Conservation (phyloP, 2,797 vertebrate species). For the Amphiprion clarkii region DNA sequence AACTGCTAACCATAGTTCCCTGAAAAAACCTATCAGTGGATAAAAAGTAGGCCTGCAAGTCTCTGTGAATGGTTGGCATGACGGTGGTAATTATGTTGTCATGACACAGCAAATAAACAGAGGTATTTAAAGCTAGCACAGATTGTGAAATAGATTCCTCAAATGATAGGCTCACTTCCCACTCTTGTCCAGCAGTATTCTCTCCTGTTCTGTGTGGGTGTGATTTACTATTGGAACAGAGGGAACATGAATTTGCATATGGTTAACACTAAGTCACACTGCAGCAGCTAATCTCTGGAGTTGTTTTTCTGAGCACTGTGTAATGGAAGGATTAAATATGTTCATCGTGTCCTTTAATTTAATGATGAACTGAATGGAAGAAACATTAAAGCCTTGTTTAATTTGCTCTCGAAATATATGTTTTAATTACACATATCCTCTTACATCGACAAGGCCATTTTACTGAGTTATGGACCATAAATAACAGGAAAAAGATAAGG, state of each 20-base stretch:
- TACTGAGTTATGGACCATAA: not conserved
- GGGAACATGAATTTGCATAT: slow-evolving; percentile 60
- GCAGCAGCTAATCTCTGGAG: slow-evolving; percentile 27
- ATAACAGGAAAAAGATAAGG: not conserved
- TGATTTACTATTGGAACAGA: slow-evolving; percentile 54
- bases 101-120: slow-evolving; percentile 72
- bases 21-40: slow-evolving; percentile 23
- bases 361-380: not conserved
- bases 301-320: slow-evolving; percentile 26
- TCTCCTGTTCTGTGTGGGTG: slow-evolving; percentile 49
- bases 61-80: slow-evolving; percentile 45
- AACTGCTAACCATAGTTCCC: slow-evolving; percentile 6
- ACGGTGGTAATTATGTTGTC: slow-evolving; percentile 66
- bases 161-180: slow-evolving; percentile 66
- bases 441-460: not conserved
- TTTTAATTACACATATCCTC: not conserved
- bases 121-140: slow-evolving; percentile 67
- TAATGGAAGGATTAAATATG: slow-evolving; percentile 25
- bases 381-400: not conserved
- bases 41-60: slow-evolving; percentile 27
- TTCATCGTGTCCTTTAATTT: slow-evolving; percentile 14
- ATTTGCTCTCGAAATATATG: not conserved
- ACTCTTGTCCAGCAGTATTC: slow-evolving; percentile 51
- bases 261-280: slow-evolving; percentile 42
- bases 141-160: slow-evolving; percentile 53